A percentile compares a stretch with the other conserved stretches of the same genome.
Conservation (phyloP, 1,140 invertebrate genomes). For the Spodoptera frugiperda region DNA sequence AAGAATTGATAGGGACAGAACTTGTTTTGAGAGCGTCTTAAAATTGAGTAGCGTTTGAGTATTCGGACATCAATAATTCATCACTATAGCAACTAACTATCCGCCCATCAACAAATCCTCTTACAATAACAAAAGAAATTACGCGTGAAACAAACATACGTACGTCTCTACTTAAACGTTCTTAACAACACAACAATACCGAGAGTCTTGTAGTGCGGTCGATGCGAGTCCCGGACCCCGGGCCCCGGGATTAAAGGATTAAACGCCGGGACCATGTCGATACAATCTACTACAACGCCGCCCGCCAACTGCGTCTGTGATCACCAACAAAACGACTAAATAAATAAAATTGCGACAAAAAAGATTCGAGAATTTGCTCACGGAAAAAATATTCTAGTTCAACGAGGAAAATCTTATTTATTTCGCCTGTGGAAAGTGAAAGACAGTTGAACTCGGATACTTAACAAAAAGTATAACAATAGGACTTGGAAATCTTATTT, state of each 20-base stretch:
- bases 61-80: too few relatives aligned
- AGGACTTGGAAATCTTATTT: constrained; percentile 6
- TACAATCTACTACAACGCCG: constrained; percentile 41
- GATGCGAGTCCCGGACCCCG: constrained; percentile 41
- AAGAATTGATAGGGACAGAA: too few relatives aligned
- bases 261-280: constrained; percentile 44
- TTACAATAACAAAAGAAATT: not conserved
- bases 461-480: constrained; percentile 17
- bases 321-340: constrained; percentile 44
- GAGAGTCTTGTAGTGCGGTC: constrained; percentile 45
- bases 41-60: too few relatives aligned
- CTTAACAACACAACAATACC: constrained; percentile 25
- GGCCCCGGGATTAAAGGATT: constrained; percentile 44
- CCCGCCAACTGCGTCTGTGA: constrained; percentile 33
- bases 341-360: constrained; percentile 43
- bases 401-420: constrained; percentile 24
- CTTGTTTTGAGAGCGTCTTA: too few relatives aligned
- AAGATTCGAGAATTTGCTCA: constrained; percentile 11
- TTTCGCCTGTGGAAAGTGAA: constrained; percentile 8
- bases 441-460: constrained; percentile 27
- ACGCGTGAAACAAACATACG: not conserved
- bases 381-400: constrained; percentile 10
- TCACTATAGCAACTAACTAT: too few relatives aligned
- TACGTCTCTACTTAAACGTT: constrained; percentile 29
- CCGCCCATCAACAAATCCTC: too few relatives aligned